phyloP scores from a whole-genome alignment of 2,888 invertebrate genomes.

The Tachina lurida region DNA sequence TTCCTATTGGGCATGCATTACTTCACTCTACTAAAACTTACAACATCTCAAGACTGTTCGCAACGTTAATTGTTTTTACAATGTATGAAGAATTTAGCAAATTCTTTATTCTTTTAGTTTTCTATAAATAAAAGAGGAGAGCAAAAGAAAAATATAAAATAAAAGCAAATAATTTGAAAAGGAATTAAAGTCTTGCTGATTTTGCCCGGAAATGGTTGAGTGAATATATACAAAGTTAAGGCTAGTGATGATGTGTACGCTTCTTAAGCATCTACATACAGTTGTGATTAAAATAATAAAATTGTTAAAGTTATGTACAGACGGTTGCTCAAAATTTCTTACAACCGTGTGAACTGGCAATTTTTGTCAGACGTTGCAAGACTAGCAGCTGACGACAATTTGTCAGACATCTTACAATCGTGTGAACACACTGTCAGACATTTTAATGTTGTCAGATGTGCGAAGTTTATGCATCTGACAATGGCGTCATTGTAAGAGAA shows the following conservation, averaged over 20 bases:
- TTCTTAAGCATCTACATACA: not conserved
- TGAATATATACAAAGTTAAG: conserved; percentile 57
- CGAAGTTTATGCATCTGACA: too few species aligned
- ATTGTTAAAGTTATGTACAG: too few species aligned
- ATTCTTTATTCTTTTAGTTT: conserved; percentile 47
- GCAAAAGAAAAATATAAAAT: conserved; percentile 3
- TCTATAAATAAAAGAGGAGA: conserved; percentile 32
- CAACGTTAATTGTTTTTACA: conserved; percentile 64
- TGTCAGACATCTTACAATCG: too few species aligned
- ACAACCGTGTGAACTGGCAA: too few species aligned
- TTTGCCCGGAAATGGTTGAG: conserved; percentile 67
- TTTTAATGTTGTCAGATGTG: too few species aligned
- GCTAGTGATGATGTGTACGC: conserved; percentile 37
- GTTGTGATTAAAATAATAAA: too few species aligned
- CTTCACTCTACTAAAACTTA: conserved; percentile 13
- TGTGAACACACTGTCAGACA: too few species aligned
- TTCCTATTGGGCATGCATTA: conserved; percentile 19
- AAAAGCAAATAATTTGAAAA: conserved; percentile 52
- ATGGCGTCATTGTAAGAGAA: too few species aligned
- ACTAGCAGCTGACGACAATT: too few species aligned
- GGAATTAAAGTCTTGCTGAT: conserved; percentile 68
- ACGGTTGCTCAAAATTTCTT: too few species aligned
- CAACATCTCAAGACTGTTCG: conserved; percentile 38
- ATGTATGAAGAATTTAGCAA: conserved; percentile 30
- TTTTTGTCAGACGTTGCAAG: too few species aligned